Evolutionary conservation across 1,140 invertebrate species (phyloP).

Genomic region (Magallana gigas): DNA sequence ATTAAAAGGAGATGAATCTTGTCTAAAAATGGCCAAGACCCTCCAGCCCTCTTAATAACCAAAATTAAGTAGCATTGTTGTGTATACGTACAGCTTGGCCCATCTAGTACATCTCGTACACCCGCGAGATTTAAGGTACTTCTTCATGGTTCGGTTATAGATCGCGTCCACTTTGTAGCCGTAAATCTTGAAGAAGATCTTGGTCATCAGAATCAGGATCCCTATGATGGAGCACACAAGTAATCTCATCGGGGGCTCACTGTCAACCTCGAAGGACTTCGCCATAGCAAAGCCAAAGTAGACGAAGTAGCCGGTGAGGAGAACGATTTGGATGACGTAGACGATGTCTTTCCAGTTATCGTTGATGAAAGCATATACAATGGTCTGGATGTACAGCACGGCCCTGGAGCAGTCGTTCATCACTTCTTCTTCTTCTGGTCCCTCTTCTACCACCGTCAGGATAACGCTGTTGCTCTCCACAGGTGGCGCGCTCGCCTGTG

Average conservation of each 20-base stretch:
- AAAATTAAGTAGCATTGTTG: neutral
- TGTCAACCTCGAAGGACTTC: slow-evolving; percentile 55
- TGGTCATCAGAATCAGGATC: neutral
- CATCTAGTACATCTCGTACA: neutral
- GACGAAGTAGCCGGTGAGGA: slow-evolving; percentile 37
- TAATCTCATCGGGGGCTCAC: slow-evolving; percentile 41
- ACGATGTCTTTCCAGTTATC: neutral
- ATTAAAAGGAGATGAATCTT: neutral
- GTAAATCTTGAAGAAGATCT: neutral
- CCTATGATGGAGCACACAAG: slow-evolving; percentile 49
- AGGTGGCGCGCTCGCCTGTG: neutral
- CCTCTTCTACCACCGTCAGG: neutral
- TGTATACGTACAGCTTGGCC: neutral
- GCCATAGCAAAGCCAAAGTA: slow-evolving; percentile 57
- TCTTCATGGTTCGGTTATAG: neutral
- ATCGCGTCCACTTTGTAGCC: neutral
- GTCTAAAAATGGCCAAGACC: no score
- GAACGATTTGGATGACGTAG: slow-evolving; percentile 7
- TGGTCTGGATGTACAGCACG: neutral
- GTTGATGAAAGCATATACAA: neutral
- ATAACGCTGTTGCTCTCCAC: neutral
- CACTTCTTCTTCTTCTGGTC: neutral
- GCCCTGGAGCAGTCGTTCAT: neutral
- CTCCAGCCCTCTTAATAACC: no score
- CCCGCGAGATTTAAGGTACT: neutral